Percentiles rank a stretch among this genome's conserved stretches.
Evolutionary conservation across 2,113 vertebrate species (phyloP).

Genomic region (Elachura formosa): DNA sequence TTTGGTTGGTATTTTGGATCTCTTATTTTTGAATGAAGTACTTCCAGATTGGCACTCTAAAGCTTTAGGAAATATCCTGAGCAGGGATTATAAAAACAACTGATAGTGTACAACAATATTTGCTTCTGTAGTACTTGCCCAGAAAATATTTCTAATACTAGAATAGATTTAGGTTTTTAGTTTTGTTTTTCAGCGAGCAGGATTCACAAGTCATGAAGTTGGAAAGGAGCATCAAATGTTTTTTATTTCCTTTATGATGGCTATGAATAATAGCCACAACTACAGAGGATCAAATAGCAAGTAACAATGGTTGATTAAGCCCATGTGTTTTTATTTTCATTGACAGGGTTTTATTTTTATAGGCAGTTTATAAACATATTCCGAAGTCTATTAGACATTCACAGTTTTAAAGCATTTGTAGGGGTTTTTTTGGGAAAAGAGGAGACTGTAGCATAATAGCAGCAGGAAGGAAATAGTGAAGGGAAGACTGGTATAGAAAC

Average conservation of each 20-base stretch:
- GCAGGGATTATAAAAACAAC: not conserved
- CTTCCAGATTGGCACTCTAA: not conserved
- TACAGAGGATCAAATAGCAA: not conserved
- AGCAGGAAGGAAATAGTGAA: not conserved
- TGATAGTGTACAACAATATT: not conserved
- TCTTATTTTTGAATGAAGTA: not conserved
- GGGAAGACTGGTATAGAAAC: not conserved
- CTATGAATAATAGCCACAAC: not conserved
- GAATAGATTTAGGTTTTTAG: not conserved
- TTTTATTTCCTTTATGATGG: not conserved
- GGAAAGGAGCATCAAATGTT: not conserved
- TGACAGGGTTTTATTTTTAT: not conserved
- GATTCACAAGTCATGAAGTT: not conserved
- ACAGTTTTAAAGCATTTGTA: not conserved
- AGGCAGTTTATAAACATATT: not conserved
- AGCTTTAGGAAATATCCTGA: not conserved
- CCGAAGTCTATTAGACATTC: not conserved
- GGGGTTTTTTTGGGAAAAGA: accelerated
- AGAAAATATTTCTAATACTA: not conserved
- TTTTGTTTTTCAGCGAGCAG: not conserved
- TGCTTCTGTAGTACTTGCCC: not conserved
- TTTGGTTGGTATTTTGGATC: not conserved
- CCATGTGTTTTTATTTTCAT: not conserved
- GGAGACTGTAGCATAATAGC: not conserved
- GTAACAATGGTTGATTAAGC: not conserved